phyloP scores from a whole-genome alignment of 2,888 invertebrate genomes.

The Xanthia icteritia region DNA sequence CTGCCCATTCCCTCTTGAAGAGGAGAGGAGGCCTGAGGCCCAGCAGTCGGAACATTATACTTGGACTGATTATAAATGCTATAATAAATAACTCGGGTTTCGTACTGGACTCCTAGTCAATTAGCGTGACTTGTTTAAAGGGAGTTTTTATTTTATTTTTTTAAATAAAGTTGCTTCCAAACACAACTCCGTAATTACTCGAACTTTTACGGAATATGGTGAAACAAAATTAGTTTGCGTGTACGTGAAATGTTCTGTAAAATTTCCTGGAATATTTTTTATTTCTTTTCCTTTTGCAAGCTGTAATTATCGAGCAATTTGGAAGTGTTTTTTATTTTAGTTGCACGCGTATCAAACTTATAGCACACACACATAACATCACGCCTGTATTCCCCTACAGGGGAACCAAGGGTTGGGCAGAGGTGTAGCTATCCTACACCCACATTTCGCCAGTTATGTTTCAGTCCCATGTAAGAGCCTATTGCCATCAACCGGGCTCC shows the following conservation, averaged over 20 bases:
- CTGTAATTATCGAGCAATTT: conserved; percentile 28
- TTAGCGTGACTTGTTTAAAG: conserved; percentile 75
- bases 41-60: background rate
- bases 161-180: conserved; percentile 63
- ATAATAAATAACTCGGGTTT: conserved; percentile 71
- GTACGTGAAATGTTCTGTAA: conserved; percentile 35
- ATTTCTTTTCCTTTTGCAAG: conserved; percentile 18
- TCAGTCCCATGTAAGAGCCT: too few species aligned
- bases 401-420: too few species aligned
- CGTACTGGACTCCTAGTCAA: conserved; percentile 70
- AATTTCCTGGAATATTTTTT: conserved; percentile 36
- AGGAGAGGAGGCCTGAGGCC: background rate
- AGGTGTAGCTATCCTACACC: too few species aligned
- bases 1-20: too few species aligned
- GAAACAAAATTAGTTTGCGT: conserved; percentile 54
- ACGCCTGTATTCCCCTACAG: too few species aligned
- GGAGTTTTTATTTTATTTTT: conserved; percentile 56
- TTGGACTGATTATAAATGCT: background rate
- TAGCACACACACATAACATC: background rate
- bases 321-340: background rate
- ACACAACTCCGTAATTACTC: conserved; percentile 62
- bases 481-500: too few species aligned
- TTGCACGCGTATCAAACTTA: background rate
- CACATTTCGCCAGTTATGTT: too few species aligned
- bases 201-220: conserved; percentile 56